phyloP scores from a whole-genome alignment of 2,888 invertebrate genomes.

The Lithophane socia region DNA sequence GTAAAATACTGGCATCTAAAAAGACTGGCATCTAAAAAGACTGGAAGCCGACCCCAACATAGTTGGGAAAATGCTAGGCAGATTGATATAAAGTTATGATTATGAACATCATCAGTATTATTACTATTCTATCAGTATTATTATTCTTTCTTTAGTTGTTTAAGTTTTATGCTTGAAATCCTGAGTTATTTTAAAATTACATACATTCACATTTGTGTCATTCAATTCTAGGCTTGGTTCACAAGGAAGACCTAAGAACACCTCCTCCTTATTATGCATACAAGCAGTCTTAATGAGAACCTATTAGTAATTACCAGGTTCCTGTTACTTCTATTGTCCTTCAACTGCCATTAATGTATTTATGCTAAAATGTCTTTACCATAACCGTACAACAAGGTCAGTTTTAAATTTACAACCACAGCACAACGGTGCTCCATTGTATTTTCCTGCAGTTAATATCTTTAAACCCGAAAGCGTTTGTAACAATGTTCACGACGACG shows the following conservation, averaged over 20 bases:
- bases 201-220: slow-evolving; percentile 1
- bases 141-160: not conserved
- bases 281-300: slow-evolving; percentile 13
- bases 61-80: too few relatives aligned
- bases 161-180: not conserved
- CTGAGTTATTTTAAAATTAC: slow-evolving; percentile 6
- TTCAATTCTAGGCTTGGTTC: slow-evolving; percentile 20
- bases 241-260: slow-evolving; percentile 24
- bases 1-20: too few relatives aligned
- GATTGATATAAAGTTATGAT: too few relatives aligned
- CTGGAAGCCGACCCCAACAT: too few relatives aligned
- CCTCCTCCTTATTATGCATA: not conserved
- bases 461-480: slow-evolving; percentile 10
- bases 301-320: slow-evolving; percentile 37
- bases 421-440: slow-evolving; percentile 28
- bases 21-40: too few relatives aligned
- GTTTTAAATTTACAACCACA: slow-evolving; percentile 31
- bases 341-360: slow-evolving; percentile 24
- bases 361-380: slow-evolving; percentile 28
- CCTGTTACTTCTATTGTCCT: slow-evolving; percentile 30
- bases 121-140: not conserved
- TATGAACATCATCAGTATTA: too few relatives aligned
- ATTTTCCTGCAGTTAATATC: slow-evolving; percentile 21
- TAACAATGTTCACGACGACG: not conserved
- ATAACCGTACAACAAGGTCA: slow-evolving; percentile 31